These are phyloP conservation scores for Athalia rosae DNA, from an alignment of 2,888 invertebrate species.

Conservation along the genomic window DNA sequence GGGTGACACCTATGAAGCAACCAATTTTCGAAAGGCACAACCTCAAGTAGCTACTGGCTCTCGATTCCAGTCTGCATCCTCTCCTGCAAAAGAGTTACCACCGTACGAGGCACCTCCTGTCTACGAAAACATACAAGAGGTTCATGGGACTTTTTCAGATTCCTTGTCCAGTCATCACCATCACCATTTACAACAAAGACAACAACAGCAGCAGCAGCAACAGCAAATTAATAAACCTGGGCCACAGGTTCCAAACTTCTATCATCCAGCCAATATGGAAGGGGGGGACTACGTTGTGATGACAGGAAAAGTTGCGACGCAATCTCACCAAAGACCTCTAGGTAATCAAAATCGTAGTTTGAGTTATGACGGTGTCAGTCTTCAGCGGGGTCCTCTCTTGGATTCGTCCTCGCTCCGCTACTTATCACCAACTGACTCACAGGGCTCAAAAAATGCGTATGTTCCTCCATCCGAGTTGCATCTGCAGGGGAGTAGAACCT, in stretches of 20 bases:
- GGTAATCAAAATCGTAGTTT: slow-evolving; percentile 58
- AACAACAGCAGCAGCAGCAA: slow-evolving; percentile 44
- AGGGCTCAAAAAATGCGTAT: slow-evolving; percentile 65
- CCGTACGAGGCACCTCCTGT: slow-evolving; percentile 77
- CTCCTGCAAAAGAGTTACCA: slow-evolving; percentile 76
- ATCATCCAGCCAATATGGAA: slow-evolving; percentile 81
- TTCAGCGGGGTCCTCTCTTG: slow-evolving; percentile 45
- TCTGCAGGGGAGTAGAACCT: slow-evolving; percentile 60
- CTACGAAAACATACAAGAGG: slow-evolving; percentile 80
- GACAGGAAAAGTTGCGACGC: slow-evolving; percentile 79
- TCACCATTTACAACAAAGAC: slow-evolving; percentile 49
- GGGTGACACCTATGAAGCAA: slow-evolving; percentile 73
- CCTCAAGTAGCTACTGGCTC: slow-evolving; percentile 85
- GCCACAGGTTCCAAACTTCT: slow-evolving; percentile 73
- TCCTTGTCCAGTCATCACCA: slow-evolving; percentile 60
- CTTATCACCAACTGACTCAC: slow-evolving; percentile 61
- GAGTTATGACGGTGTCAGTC: slow-evolving; percentile 65
- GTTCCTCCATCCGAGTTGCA: slow-evolving; percentile 69
- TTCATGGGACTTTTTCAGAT: slow-evolving; percentile 65
- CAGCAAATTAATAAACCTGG: slow-evolving; percentile 69
- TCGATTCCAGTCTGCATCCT: slow-evolving; percentile 76
- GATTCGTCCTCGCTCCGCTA: slow-evolving; percentile 52
- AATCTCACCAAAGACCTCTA: slow-evolving; percentile 55
- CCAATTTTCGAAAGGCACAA: slow-evolving; percentile 84
- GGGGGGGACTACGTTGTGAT: slow-evolving; percentile 89